Conservation (phyloP, 2,888 invertebrate genomes). For the Eubasilissa splendida region DNA sequence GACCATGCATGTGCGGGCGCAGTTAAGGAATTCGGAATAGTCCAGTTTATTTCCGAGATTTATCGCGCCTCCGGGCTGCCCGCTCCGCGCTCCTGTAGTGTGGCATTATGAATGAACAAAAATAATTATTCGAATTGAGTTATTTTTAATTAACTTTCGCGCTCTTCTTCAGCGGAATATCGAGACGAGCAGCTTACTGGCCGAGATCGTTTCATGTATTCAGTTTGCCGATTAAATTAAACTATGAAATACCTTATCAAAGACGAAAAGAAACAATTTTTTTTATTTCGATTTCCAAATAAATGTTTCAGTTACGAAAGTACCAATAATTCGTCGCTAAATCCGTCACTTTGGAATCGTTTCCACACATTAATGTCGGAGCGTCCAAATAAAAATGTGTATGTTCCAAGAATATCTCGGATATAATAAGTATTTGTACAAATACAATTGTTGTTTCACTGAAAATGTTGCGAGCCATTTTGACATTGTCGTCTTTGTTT, state of each 20-base stretch:
- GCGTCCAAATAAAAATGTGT: neutral
- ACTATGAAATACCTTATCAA: too few relatives aligned
- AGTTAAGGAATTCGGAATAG: conserved; percentile 31
- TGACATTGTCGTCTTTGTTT: conserved; percentile 18
- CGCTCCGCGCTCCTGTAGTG: conserved; percentile 6
- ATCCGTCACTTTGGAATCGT: neutral
- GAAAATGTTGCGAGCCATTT: neutral
- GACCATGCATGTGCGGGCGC: conserved; percentile 29
- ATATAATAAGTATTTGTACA: neutral
- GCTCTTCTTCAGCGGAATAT: conserved; percentile 4
- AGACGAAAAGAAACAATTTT: neutral
- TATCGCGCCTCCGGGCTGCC: conserved; percentile 28
- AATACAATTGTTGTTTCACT: neutral
- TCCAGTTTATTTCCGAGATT: conserved; percentile 41
- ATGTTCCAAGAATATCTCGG: neutral
- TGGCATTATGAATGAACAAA: conserved; percentile 39
- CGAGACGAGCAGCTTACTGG: too few relatives aligned
- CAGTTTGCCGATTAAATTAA: too few relatives aligned
- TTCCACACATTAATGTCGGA: neutral
- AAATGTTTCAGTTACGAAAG: neutral
- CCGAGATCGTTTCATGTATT: too few relatives aligned
- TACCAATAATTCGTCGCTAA: neutral
- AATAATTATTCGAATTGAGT: conserved; percentile 34
- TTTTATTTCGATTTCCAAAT: conserved; percentile 1
- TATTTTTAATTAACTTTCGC: conserved; percentile 36